Base-by-base conservation (phyloP, 2,113 vertebrate genomes). In the Pithys albifrons region DNA sequence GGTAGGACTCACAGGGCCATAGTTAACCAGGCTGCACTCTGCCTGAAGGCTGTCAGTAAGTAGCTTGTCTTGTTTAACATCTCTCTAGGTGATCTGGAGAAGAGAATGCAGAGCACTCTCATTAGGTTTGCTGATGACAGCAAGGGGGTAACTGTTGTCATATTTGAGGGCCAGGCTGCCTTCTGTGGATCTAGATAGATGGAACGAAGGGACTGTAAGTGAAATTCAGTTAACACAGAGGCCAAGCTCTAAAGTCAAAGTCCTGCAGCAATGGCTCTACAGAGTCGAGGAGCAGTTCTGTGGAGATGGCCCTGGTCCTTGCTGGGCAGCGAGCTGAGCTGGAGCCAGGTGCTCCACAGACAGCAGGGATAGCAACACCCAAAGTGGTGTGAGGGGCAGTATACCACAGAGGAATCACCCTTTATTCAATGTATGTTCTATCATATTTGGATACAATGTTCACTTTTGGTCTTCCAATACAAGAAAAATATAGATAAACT, bases 351-450 rank as follows among this genome's bases (percentile, higher is more conserved):
- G 15, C 58, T 81, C 14, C 1, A 0, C 16, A 73, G 23, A 9
- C n/a, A 59, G 18, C 10, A 58, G 29, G 8, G 7, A 11, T 10
- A 90, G 27, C 24, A 49, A 8, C 33, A 77, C 2, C 8, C 2
- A 3, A 25, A 12, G 9, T 1, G 0, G 4, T 55, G 3, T 67
- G n/a, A 35, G 3, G 9, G 52, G 24, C 4, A 3, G 1, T 62
- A 37, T 7, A 28, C 11, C 13, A 35, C n/a, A 2, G 3, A 65
- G 51, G 17, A 18, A 46, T 25, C 22, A 35, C 1, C 4, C 1
- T 35, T 58, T 81, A 19, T 45, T 59, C 18, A 15, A 11, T 3
- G 1, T 8, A 81, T 69, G 4, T 7, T 85, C 1, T 51, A 45
- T 28, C 31, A 58, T 16, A 10, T 39, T 4, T 49, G 25, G 31